Evolutionary conservation across 2,797 vertebrate species (phyloP), one percentile per base, ranked within the genome.

Genomic region (Neoniphon sammara): DNA sequence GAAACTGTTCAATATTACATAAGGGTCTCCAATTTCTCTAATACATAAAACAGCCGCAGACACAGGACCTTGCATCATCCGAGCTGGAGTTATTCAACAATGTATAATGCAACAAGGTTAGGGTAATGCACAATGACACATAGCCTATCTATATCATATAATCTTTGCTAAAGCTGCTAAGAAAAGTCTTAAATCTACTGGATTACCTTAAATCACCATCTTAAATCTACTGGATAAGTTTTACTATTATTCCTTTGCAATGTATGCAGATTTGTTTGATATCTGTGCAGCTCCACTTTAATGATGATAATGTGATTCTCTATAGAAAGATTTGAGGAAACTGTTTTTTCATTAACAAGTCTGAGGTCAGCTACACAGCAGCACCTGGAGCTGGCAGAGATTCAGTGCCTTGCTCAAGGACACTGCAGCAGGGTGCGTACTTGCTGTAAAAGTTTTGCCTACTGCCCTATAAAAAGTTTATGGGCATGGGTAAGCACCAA

Each of bases 1-100:
- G 88, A 90, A 91, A 88, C 80, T 86, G 73, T 89, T 93, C 77
- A 92, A 93, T 94, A 91, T 92, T 93, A 87, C 86, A 93, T 89
- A 78, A 93, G 91, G 85, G 81, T 85, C 84, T 93, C 92, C 62
- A 7, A 77, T 93, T 92, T 91, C 91, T 91, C 83, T 83, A 55
- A 90, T 88, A 92, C 80, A 92, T 84, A 89, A 91, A 92, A 88
- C 89, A 87, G 90, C 61, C 77, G 53, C 7, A 84, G 91, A 93
- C 87, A 85, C 77, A 76, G 71, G 80, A 82, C 72, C 84, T 81
- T 85, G 87, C 84, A 90, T 91, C 88, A 91, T 91, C 87, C 73
- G 91, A 90, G 87, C 90, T 87, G 86, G 31, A 89, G 81, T 78
- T 83, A 86, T 90, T 88, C 85, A 60, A 52, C 60, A 0, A 87